Percentiles rank a stretch among this genome's conserved stretches.
Conservation (phyloP, 2,113 vertebrate species). For the Euleptes europaea region DNA sequence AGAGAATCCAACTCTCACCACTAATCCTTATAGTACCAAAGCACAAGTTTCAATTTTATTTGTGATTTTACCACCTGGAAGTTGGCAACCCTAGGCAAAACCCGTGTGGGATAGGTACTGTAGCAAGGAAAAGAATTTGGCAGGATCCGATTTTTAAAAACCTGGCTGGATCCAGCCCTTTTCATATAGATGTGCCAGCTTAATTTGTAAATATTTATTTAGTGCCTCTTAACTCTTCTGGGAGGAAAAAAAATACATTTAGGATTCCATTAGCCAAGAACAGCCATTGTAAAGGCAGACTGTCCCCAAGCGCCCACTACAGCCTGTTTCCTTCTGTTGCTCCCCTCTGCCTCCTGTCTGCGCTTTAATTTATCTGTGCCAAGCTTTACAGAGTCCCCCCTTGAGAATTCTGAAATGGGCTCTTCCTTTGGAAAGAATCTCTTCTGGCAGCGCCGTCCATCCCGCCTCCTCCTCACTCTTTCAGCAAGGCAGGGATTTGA, state of each 20-base stretch:
- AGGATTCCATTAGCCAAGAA: constrained; percentile 42
- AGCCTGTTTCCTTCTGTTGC: background rate
- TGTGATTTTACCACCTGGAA: too few species aligned
- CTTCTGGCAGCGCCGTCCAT: constrained; percentile 74
- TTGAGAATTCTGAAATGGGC: constrained; percentile 32
- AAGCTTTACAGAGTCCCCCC: constrained; percentile 26
- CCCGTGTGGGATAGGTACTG: too few species aligned
- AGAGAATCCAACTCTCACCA: too few species aligned
- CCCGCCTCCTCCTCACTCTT: constrained; percentile 47
- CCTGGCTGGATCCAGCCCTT: too few species aligned
- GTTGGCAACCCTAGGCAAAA: too few species aligned
- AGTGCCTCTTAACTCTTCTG: constrained; percentile 36
- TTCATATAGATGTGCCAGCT: background rate
- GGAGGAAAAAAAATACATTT: constrained; percentile 35
- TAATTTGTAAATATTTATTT: constrained; percentile 31
- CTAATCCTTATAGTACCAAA: too few species aligned
- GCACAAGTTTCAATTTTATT: too few species aligned
- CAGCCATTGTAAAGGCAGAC: constrained; percentile 33
- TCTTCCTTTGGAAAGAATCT: constrained; percentile 23
- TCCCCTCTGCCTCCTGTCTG: background rate
- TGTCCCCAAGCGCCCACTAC: constrained; percentile 7
- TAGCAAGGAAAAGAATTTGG: too few species aligned
- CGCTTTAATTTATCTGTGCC: constrained; percentile 16
- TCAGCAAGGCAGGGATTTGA: constrained; percentile 52
- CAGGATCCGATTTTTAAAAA: too few species aligned